Base-by-base conservation (phyloP, 2,888 invertebrate genomes). In the Congeria kusceri region DNA sequence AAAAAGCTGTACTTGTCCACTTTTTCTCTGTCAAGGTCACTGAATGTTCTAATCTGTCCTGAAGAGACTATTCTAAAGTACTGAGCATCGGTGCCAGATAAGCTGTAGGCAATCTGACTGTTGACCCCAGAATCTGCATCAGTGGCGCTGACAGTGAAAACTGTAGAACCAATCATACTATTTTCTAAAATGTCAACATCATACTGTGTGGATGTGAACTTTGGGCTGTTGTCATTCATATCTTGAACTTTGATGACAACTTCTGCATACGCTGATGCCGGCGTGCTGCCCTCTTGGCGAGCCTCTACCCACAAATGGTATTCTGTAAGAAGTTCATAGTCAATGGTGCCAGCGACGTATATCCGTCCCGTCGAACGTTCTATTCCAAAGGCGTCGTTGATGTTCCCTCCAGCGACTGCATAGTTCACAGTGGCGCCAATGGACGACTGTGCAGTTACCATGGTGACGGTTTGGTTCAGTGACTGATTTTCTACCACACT, bases 31-130 rank as follows among this genome's bases (percentile, higher is more conserved):
- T 99, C 98, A 79, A 99, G 7, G 4, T n/a, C 49, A 23, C 80
- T 85, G 20, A 96, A 96, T 0, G 98, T 97, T 93, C 96, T 98
- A 46, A 99, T 94, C 91, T 95, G 96, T 0, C 98, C 98, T 93
- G 97, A 97, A 0, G 98, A 97, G 91, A 98, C 98, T 56, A 99
- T 96, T 0, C 97, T 97, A 93, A 98, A 98, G 91, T 96, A 96
- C 9, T 20, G n/a, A 62, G 58, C 64, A 28, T 74, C 82, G 28
- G 63, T 25, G 91, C 97, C 97, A 0, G 95, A 95, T 64, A 98
- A 97, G 49, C 95, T 95, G 92, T 86, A 91, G 1, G 58, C 65
- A 9, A 91, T 73, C 25, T 78, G 62, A 3, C 89, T 87, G 79
- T 91, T 90, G 23, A 69, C 67, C 7, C 87, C 89, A 15, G 89